These are phyloP conservation scores for Melanerpes formicivorus DNA, from an alignment of 2,113 vertebrate species.

Conservation along the genomic window DNA sequence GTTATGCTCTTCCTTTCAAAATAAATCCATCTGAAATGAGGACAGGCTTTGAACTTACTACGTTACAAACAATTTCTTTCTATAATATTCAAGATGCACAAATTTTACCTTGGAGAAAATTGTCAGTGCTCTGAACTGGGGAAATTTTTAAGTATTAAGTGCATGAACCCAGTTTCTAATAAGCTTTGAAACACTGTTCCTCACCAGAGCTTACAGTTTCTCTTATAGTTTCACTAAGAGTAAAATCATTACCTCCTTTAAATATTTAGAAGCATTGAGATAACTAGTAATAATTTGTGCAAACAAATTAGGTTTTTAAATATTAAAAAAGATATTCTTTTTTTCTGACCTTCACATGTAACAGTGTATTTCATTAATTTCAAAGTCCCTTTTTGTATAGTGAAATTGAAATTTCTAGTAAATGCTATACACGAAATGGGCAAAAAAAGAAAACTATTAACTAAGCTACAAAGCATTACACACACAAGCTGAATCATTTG, in stretches of 20 bases:
- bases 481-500: not conserved
- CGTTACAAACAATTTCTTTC: not conserved
- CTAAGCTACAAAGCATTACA: not conserved
- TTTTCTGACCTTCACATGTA: not conserved
- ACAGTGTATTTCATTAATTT: not conserved
- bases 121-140: accelerated
- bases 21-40: not conserved
- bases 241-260: not conserved
- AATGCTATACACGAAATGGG: not conserved
- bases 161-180: not conserved
- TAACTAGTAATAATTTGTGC: not conserved
- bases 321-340: not conserved
- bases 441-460: not conserved
- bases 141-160: not conserved
- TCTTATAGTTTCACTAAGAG: not conserved
- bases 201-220: not conserved
- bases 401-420: not conserved
- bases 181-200: not conserved
- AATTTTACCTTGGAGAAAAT: not conserved
- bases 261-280: not conserved
- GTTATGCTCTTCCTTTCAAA: not conserved
- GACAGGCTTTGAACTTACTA: not conserved
- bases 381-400: not conserved
- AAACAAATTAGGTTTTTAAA: not conserved
- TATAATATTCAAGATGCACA: not conserved